These are phyloP conservation scores for Lepus timidus DNA, from an alignment of 2,113 vertebrate species.

Conservation along the genomic window DNA sequence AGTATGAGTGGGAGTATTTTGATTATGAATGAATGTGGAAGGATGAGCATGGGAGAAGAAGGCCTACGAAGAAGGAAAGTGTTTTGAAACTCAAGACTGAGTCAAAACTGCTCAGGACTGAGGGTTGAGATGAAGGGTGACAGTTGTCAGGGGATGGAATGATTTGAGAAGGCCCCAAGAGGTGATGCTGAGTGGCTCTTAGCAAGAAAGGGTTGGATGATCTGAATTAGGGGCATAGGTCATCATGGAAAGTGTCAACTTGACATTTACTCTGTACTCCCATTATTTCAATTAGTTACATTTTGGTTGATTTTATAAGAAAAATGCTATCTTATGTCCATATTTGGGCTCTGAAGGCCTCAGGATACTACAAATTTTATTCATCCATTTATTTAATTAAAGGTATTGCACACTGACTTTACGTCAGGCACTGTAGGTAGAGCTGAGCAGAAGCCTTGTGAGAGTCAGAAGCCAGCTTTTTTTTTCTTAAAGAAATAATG, in stretches of 20 bases:
- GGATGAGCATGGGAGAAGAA: not conserved
- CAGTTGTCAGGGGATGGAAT: not conserved
- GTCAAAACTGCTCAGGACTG: not conserved
- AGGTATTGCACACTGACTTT: not conserved
- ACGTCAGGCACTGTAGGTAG: not conserved
- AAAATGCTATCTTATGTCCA: slow-evolving; percentile 25
- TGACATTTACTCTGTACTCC: not conserved
- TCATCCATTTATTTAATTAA: slow-evolving; percentile 39
- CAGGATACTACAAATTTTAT: not conserved
- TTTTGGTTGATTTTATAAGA: slow-evolving; percentile 15
- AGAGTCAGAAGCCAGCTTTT: not conserved
- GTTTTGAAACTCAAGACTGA: not conserved
- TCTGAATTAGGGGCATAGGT: not conserved
- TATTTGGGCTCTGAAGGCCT: not conserved
- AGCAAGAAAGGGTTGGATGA: not conserved
- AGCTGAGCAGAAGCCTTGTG: not conserved
- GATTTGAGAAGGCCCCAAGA: not conserved
- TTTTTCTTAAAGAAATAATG: not conserved
- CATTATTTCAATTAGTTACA: not conserved
- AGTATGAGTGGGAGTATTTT: not conserved
- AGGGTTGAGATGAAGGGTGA: not conserved
- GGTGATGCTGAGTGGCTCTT: not conserved
- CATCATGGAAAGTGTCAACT: not conserved
- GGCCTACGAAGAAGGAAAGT: not conserved
- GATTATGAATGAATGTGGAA: not conserved